Percentiles rank a stretch among this genome's conserved stretches.
phyloP scores from a whole-genome alignment of 92 coral and sea anemone genomes.

The Zoanthus gigantus region DNA sequence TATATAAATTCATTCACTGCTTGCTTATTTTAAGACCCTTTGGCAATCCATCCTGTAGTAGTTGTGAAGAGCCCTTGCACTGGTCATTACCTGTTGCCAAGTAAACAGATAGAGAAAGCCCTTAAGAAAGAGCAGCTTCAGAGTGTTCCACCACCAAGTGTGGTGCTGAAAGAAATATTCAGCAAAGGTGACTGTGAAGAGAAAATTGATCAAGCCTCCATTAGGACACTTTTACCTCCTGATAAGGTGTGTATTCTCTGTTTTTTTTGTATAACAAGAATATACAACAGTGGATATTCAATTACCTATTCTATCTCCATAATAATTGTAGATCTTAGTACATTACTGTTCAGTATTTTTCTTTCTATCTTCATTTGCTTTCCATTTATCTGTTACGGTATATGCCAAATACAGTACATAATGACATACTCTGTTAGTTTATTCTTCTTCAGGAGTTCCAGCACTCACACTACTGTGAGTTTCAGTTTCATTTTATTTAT shows the following conservation, averaged over 20 bases:
- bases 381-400: not conserved
- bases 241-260: slow-evolving; percentile 58
- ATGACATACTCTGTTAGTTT: slow-evolving; percentile 2
- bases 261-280: not conserved
- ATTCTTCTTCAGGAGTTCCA: slow-evolving; percentile 24
- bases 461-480: slow-evolving; percentile 6
- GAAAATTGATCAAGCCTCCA: slow-evolving; percentile 62
- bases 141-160: slow-evolving; percentile 63
- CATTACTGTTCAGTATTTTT: not conserved
- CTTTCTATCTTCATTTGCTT: slow-evolving; percentile 6
- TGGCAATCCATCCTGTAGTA: slow-evolving; percentile 60
- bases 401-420: slow-evolving; percentile 2
- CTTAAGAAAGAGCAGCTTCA: slow-evolving; percentile 50
- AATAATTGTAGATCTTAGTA: slow-evolving; percentile 1
- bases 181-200: slow-evolving; percentile 57
- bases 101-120: slow-evolving; percentile 49
- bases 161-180: slow-evolving; percentile 54
- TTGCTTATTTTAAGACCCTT: slow-evolving; percentile 41
- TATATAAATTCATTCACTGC: slow-evolving; percentile 1
- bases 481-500: slow-evolving; percentile 18
- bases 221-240: slow-evolving; percentile 61
- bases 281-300: not conserved
- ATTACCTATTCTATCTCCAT: not conserved
- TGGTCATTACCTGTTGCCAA: slow-evolving; percentile 62
- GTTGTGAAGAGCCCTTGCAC: slow-evolving; percentile 52